Evolutionary conservation across 2,113 vertebrate genomes (phyloP), one percentile per base, ranked within the genome.

Genomic region (Prunella fulvescens): DNA sequence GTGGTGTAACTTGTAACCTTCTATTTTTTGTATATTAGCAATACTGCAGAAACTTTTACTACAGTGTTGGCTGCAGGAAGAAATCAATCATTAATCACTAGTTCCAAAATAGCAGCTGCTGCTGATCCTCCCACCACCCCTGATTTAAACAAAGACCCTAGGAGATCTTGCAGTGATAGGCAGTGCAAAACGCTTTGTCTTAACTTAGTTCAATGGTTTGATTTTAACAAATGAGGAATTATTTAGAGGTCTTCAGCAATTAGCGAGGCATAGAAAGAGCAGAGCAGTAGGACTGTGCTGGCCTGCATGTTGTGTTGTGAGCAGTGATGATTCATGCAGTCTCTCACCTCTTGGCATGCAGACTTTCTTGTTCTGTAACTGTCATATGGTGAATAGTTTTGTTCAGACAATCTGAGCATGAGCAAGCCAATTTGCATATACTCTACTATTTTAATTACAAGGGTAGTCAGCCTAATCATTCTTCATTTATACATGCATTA

Each of bases 361-460:
- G 95, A 90, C 16, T 90, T 96, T 96, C 97, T 87, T 60, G 96
- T 96, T 97, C 58, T 92, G 65, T 61, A 67, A 62, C 48, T 77
- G 31, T 45, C 62, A 85, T 44, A 26, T 6, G 16, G 13, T 50
- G 40, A 93, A 40, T 94, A 85, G 80, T 51, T 84, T 50, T 84
- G 22, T 71, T 81, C 29, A 86, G 88, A 65, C 65, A 57, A 60
- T 23, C 64, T 70, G 67, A 88, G 80, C 37, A 54, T 23, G 20
- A 53, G 72, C 85, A 94, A 90, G 48, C 26, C 45, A 67, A 62
- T 88, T 61, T 90, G 33, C 72, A 73, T 79, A 67, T 20, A n/a
- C 19, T 82, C 44, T 33, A 9, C 39, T 39, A 22, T 57, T 65
- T 72, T 95, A 96, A 93, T 91, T 89, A 83, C 44, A 81, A 56